Base-by-base conservation (phyloP, 1,140 invertebrate genomes). In the Scaptodrosophila lebanonensis region DNA sequence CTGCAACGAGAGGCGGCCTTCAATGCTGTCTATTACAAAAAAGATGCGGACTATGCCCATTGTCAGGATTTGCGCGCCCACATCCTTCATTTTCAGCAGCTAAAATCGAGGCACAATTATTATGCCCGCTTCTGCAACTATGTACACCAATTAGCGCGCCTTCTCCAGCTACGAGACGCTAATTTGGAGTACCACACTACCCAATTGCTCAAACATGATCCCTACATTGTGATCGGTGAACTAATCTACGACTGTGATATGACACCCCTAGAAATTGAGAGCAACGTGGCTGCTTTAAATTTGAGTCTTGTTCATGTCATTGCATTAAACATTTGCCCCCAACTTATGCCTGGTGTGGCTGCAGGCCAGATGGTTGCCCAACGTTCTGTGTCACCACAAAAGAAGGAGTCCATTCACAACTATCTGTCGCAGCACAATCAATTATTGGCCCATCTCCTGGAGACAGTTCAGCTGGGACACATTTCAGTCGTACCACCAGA, bases 301-400 rank as follows among this genome's bases (percentile, higher is more conserved):
- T 76, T 91, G 13, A 91, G 91, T 87, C 86, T 91, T 30, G 87
- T 91, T 1, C 89, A 91, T 62, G 89, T 89, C 12, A 88, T 91
- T 9, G 87, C 89, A 4, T 67, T 88, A 1, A 91, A 89, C 63
- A 90, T 88, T 43, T 91, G 89, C 51, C 90, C 90, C 0, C 88
- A 88, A 40, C 67, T 91, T 27, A n/a, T n/a, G 73, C 76, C 0
- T 65, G 66, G 1, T 45, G 52, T 11, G 20, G 25, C 3, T 13
- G 4, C 8, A 30, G 29, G 6, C 5, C 22, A 22, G 1, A 27
- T 17, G 15, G 17, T 16, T 18, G 7, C 11, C 1, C 44, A 45
- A 0, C 61, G 68, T 1, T 5, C 32, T 3, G 65, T 73, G 20
- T 29, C 49, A 0, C 18, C 59, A 0, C 56, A 66, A 16, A 86